Evolutionary conservation across 2,797 vertebrate species (phyloP).

Genomic region (Acrossocheilus wenchowensis): DNA sequence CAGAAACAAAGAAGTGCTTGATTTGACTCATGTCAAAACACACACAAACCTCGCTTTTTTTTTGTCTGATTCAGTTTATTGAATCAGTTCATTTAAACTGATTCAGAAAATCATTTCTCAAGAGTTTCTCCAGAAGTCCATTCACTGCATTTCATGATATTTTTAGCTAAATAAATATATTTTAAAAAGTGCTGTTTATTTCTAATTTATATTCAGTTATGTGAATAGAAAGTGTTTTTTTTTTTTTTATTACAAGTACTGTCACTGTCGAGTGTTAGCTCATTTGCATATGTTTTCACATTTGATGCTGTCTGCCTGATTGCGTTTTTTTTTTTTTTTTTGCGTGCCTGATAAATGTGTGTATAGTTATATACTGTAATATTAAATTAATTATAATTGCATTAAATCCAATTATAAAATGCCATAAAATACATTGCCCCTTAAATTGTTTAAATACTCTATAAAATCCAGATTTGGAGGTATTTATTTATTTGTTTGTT

Average conservation of each 20-base stretch:
- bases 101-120: no score
- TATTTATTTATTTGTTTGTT: no score
- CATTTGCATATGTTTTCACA: conserved; percentile 2
- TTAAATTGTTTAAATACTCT: neutral
- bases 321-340: neutral
- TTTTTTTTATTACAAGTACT: conserved; percentile 9
- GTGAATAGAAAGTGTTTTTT: neutral
- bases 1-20: no score
- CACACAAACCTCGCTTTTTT: no score
- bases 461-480: neutral
- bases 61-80: neutral
- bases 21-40: no score
- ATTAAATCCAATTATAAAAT: neutral
- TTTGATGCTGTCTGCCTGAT: neutral
- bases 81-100: neutral
- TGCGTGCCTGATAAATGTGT: neutral
- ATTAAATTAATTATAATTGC: neutral
- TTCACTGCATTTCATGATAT: neutral
- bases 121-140: neutral
- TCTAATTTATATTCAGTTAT: neutral
- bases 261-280: neutral
- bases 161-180: neutral
- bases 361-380: neutral
- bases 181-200: neutral
- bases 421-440: neutral